Percentiles rank a stretch among this genome's conserved stretches.
These are phyloP conservation scores for Neodiprion lecontei DNA, from an alignment of 1,140 invertebrate genomes.

Conservation along the genomic window DNA sequence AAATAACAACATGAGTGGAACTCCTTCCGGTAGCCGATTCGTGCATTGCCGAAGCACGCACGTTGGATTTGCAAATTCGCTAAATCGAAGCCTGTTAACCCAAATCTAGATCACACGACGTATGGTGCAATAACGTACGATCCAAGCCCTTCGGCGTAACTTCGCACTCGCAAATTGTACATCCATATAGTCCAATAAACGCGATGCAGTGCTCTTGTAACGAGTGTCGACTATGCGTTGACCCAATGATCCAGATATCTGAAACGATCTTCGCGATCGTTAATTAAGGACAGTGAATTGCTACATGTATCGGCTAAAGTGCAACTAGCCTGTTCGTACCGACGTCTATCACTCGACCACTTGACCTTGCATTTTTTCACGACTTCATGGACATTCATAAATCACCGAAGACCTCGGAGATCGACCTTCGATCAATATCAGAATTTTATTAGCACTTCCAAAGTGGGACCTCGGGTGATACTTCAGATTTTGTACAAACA, in stretches of 20 bases:
- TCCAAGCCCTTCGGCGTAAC: not conserved
- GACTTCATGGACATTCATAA: not conserved
- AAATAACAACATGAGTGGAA: too few relatives aligned
- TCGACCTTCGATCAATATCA: not conserved
- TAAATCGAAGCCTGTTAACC: not conserved
- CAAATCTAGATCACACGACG: not conserved
- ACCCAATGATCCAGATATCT: conserved; percentile 5
- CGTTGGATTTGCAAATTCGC: not conserved
- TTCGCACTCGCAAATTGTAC: not conserved
- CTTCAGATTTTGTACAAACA: not conserved
- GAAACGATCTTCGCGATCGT: not conserved
- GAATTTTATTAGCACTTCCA: not conserved
- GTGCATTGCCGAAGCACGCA: too few relatives aligned
- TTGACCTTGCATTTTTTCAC: conserved; percentile 2
- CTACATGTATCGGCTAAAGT: too few relatives aligned
- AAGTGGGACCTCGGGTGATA: not conserved
- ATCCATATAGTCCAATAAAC: not conserved
- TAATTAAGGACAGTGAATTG: not conserved
- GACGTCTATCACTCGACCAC: not conserved
- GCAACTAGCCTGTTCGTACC: too few relatives aligned
- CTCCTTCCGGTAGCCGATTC: too few relatives aligned
- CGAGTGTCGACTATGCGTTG: not conserved
- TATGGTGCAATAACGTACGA: not conserved
- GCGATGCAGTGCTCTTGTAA: not conserved
- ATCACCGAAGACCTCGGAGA: not conserved